Evolutionary conservation across 1,140 invertebrate species (phyloP), one percentile per base, ranked within the genome.

Genomic region (Trissolcus basalis): DNA sequence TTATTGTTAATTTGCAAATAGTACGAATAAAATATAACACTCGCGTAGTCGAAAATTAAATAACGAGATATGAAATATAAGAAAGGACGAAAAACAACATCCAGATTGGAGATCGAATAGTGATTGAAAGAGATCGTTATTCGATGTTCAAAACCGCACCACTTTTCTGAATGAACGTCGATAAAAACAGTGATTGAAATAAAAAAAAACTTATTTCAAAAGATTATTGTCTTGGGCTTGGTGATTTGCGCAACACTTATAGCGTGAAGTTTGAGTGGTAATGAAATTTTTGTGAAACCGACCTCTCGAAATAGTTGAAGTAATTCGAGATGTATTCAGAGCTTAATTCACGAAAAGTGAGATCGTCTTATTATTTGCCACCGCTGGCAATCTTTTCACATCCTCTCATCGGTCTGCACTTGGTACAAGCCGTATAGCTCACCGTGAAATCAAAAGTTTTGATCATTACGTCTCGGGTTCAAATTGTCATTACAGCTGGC

Each of bases 271-370:
- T 15, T 35, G 65, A 67, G 54, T 49, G 55, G 51, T 61, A 74
- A 74, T 74, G 56, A 73, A 67, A 61, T 67, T 73, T 51, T 68
- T 74, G 60, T 74, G 50, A 68, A 74, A 63, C 33, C 56, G n/a
- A n/a, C n/a, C 50, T 16, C 58, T 74, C 16, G 56, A 74, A 48
- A 65, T 56, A 65, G 54, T 32, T 65, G 47, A 41, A 45, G 59
- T 50, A 19, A 48, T 32, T 32, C 33, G 50, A 51, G 63, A 61
- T 61, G 32, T 67, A 74, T 74, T 67, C 70, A 61, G 12, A 50
- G 56, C 36, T 73, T 61, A 73, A 65, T 73, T 74, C 56, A 49
- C 44, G 61, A 61, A 74, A 67, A 68, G 70, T 55, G 16, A 65
- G 50, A 68, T 64, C 14, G 56, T 53, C 64, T 64, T 75, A 64